Evolutionary conservation across 2,888 invertebrate species (phyloP).

Genomic region (Zelleria hepariella): DNA sequence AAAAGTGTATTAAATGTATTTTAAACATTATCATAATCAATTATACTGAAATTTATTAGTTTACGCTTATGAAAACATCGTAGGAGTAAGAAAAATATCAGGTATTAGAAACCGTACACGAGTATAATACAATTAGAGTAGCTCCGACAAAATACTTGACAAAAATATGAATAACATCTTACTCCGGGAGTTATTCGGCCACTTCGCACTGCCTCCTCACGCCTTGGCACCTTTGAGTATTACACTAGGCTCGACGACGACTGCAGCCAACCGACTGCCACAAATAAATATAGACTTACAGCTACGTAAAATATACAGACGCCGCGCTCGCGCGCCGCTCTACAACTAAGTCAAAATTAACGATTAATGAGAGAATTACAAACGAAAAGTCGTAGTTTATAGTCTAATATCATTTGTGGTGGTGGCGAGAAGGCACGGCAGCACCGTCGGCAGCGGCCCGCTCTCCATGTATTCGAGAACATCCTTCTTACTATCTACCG

Average conservation of each 20-base stretch:
- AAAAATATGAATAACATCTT: background rate
- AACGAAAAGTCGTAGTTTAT: slow-evolving; percentile 21
- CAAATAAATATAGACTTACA: slow-evolving; percentile 43
- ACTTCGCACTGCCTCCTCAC: slow-evolving; percentile 16
- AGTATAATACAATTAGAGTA: slow-evolving; percentile 1
- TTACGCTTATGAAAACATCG: slow-evolving; percentile 1
- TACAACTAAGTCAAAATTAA: background rate
- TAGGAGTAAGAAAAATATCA: slow-evolving; percentile 6
- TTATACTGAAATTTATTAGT: background rate
- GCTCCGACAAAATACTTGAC: background rate
- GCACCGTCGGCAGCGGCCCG: slow-evolving; percentile 19
- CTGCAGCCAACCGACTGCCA: background rate
- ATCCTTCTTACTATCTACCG: slow-evolving; percentile 10
- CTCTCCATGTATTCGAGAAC: slow-evolving; percentile 9
- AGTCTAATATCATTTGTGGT: slow-evolving; percentile 50
- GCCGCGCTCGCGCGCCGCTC: slow-evolving; percentile 9
- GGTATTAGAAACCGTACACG: slow-evolving; percentile 1
- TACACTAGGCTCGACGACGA: slow-evolving; percentile 30
- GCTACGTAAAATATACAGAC: slow-evolving; percentile 22
- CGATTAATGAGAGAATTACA: slow-evolving; percentile 4
- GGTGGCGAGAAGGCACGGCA: slow-evolving; percentile 33
- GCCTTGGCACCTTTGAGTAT: slow-evolving; percentile 63
- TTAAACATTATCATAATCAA: background rate
- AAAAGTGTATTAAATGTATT: background rate
- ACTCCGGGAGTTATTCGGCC: background rate